phyloP scores from a whole-genome alignment of 2,797 vertebrate species.

The Paguma larvata region DNA sequence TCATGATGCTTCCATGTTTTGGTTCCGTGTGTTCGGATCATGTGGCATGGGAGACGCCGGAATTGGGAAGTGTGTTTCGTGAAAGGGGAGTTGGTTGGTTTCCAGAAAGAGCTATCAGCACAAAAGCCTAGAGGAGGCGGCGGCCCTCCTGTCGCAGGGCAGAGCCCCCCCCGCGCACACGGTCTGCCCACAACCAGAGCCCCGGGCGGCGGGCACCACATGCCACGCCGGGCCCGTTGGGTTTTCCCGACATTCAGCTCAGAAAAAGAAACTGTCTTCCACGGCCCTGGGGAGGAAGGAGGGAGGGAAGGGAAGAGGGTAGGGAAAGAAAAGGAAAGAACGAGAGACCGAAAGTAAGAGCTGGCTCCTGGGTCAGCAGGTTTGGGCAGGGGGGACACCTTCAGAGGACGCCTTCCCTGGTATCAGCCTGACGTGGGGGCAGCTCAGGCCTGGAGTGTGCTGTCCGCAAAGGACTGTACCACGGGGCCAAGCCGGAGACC shows the following conservation, averaged over 20 bases:
- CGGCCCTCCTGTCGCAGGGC: background rate
- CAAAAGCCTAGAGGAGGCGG: background rate
- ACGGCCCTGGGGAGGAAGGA: background rate
- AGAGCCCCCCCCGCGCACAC: no score
- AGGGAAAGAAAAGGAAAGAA: background rate
- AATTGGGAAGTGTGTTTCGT: background rate
- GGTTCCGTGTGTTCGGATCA: fast-evolving
- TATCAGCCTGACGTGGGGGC: background rate
- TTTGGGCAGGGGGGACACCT: background rate
- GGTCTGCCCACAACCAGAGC: fast-evolving
- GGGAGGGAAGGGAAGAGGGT: background rate
- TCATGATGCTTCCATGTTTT: background rate
- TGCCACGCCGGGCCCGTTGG: fast-evolving
- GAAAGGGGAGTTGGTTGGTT: background rate
- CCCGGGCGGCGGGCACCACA: fast-evolving
- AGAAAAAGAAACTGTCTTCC: background rate
- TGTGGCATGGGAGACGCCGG: background rate
- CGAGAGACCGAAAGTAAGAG: background rate
- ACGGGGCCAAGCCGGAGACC: background rate
- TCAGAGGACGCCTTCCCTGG: background rate
- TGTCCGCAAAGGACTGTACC: background rate
- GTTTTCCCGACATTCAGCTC: background rate
- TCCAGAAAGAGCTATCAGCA: background rate
- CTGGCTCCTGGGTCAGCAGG: background rate
- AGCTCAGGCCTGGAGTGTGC: background rate